Base-by-base conservation (phyloP, 2,888 invertebrate genomes). In the Pedicia rivosa region DNA sequence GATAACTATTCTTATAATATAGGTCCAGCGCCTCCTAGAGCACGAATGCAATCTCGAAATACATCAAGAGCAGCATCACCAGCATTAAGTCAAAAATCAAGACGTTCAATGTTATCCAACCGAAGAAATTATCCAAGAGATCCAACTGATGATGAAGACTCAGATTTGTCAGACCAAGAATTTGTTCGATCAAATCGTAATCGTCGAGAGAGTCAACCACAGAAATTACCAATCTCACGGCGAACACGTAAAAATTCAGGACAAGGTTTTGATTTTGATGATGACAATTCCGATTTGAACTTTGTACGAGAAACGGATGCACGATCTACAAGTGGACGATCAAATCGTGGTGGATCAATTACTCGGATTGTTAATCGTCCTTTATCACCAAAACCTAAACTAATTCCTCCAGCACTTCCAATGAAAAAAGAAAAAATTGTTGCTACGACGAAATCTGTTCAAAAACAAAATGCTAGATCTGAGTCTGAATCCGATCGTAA, bases 1-100 rank as follows among this genome's bases (percentile, higher is more conserved):
- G n/a, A n/a, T n/a, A n/a, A n/a, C n/a, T n/a, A 36, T 8, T 14
- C 13, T 24, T 3, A 5, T 5, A 10, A 10, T 24, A 24, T 8
- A 44, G 47, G 42, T 36, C 42, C 47, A 19, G 55, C 56, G 48
- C 56, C 58, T 2, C 49, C 52, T 1, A 42, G 53, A 2, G 45
- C 57, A 45, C 66, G 72, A 15, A 63, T 65, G 1, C 59, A 66
- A 2, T 74, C 76, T 0, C 66, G 77, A 16, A 61, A 68, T 1
- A 70, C 70, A 4, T 74, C 77, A 5, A 70, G 78, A 6, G 70
- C 77, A 3, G 67, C 69, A 0, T 77, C 77, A 1, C 78, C 78
- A 0, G 73, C 80, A 1, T 66, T 73, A 40, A 81, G 80, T 48
- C 50, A 72, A 35, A 72, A 77, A 44, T 77, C 78, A 3, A 68